A percentile compares a stretch with the other conserved stretches of the same genome.
Evolutionary conservation across 2,797 vertebrate species (phyloP).

Genomic region (Darevskia mixta): DNA sequence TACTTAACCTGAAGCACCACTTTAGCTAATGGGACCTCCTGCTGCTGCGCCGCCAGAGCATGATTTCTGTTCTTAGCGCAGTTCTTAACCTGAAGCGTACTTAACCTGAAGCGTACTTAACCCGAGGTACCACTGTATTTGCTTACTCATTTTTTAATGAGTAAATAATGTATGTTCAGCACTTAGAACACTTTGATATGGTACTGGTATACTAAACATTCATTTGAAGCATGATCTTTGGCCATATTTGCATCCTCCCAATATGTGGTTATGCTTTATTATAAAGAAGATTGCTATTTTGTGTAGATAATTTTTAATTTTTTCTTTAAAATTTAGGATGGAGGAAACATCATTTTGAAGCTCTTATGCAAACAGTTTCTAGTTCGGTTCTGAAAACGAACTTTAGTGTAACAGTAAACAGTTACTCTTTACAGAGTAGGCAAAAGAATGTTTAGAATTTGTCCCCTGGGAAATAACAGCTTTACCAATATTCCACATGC

Average conservation of each 20-base stretch:
- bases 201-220: background rate
- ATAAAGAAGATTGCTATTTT: background rate
- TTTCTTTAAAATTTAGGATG: conserved; percentile 10
- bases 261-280: background rate
- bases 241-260: background rate
- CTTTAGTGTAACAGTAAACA: conserved; percentile 45
- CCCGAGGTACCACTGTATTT: too few relatives aligned
- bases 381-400: conserved; percentile 52
- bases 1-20: too few relatives aligned
- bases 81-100: too few relatives aligned
- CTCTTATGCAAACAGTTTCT: conserved; percentile 59
- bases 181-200: background rate
- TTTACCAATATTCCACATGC: conserved; percentile 21
- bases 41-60: too few relatives aligned
- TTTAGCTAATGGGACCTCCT: too few relatives aligned
- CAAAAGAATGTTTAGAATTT: conserved; percentile 29
- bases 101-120: too few relatives aligned
- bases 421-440: conserved; percentile 22
- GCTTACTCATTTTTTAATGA: too few relatives aligned
- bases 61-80: too few relatives aligned
- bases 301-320: conserved; percentile 36
- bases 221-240: background rate
- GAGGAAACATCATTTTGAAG: conserved; percentile 34
- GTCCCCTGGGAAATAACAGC: conserved; percentile 38
- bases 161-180: background rate